Conservation (phyloP, 1,140 invertebrate genomes). For the Hylyphantes graminicola region DNA sequence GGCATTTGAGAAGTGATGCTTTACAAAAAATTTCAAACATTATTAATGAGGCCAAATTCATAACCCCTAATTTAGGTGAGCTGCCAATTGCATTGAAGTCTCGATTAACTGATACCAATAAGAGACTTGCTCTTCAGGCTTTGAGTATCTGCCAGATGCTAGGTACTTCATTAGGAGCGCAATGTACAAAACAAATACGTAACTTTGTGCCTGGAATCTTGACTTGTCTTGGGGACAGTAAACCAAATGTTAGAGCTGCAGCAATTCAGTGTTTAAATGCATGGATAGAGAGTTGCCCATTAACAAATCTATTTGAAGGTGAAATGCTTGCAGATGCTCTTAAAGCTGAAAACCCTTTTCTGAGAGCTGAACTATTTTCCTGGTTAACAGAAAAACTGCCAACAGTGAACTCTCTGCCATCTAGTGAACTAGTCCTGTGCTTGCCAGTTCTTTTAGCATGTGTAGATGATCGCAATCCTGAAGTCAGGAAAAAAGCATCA, state of each 20-base stretch:
- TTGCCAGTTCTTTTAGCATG: slow-evolving; percentile 84
- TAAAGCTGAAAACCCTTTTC: slow-evolving; percentile 82
- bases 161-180: slow-evolving; percentile 82
- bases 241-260: slow-evolving; percentile 80
- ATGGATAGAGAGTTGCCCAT: slow-evolving; percentile 80
- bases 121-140: slow-evolving; percentile 85
- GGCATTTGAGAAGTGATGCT: slow-evolving; percentile 90
- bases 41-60: slow-evolving; percentile 80
- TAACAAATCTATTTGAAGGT: slow-evolving; percentile 85
- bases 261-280: slow-evolving; percentile 84
- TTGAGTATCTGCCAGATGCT: slow-evolving; percentile 84
- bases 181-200: slow-evolving; percentile 82
- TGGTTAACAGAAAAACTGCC: slow-evolving; percentile 88
- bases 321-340: slow-evolving; percentile 90
- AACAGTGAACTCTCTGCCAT: slow-evolving; percentile 73
- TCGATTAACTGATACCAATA: slow-evolving; percentile 88
- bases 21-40: slow-evolving; percentile 82
- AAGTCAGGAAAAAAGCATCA: slow-evolving; percentile 89
- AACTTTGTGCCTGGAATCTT: slow-evolving; percentile 86
- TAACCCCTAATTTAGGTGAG: slow-evolving; percentile 85
- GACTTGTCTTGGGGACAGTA: slow-evolving; percentile 77
- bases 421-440: slow-evolving; percentile 83
- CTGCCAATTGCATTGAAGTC: slow-evolving; percentile 81
- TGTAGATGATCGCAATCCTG: slow-evolving; percentile 89
- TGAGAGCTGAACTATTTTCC: slow-evolving; percentile 82